Evolutionary conservation across 2,797 vertebrate genomes (phyloP).

Genomic region (Oophaga sylvatica): DNA sequence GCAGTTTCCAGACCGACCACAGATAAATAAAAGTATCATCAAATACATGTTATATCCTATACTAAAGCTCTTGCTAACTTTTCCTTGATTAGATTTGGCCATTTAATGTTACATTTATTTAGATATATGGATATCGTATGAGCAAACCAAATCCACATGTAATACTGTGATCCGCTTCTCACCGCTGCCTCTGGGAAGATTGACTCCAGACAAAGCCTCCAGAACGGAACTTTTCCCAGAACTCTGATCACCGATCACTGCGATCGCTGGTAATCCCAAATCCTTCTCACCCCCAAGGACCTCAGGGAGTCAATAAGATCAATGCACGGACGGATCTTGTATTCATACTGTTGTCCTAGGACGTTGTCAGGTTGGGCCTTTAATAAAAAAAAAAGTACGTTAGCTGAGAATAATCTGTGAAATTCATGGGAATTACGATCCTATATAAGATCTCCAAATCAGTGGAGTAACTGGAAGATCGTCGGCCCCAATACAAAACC

Average conservation of each 20-base stretch:
- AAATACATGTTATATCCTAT: too few relatives aligned
- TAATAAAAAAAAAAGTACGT: neutral
- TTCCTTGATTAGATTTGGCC: too few relatives aligned
- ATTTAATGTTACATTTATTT: neutral
- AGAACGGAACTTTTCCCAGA: constrained; percentile 91
- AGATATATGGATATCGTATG: neutral
- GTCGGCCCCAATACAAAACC: neutral
- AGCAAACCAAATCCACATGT: neutral
- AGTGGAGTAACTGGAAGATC: too few relatives aligned
- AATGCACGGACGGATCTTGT: constrained; percentile 83
- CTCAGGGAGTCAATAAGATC: constrained; percentile 85
- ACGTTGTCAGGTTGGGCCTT: neutral
- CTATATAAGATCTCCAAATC: neutral
- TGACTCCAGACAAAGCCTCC: constrained; percentile 87
- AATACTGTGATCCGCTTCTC: neutral
- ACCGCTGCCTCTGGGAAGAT: constrained; percentile 81
- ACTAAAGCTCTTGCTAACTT: too few relatives aligned
- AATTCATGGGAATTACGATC: neutral
- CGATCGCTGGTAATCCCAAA: constrained; percentile 82
- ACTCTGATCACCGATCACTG: constrained; percentile 91
- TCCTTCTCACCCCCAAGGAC: constrained; percentile 84
- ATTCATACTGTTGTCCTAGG: constrained; percentile 71
- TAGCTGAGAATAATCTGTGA: neutral
- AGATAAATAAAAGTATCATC: too few relatives aligned
- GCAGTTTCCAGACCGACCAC: too few relatives aligned